Conservation (phyloP, 2,888 invertebrate genomes). For the Hirtodrosophila trivittata region DNA sequence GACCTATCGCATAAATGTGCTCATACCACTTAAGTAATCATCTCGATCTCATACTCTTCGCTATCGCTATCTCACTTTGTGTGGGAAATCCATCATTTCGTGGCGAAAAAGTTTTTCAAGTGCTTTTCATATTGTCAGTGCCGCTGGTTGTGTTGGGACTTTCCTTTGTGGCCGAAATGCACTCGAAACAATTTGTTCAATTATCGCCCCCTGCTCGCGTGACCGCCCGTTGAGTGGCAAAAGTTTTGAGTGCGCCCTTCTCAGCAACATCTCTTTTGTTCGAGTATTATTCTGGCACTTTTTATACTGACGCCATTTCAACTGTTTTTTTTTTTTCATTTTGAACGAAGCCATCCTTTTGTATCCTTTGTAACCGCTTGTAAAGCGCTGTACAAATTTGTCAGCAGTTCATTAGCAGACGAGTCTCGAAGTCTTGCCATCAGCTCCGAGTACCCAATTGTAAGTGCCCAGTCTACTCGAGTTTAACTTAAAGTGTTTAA, state of each 20-base stretch:
- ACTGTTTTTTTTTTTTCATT: slow-evolving; percentile 22
- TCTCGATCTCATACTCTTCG: neutral
- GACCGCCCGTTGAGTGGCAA: slow-evolving; percentile 53
- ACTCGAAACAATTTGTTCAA: slow-evolving; percentile 80
- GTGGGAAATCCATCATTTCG: slow-evolving; percentile 34
- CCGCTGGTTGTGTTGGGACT: slow-evolving; percentile 25
- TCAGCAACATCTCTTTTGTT: slow-evolving; percentile 16
- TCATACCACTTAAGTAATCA: neutral
- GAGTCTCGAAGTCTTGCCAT: slow-evolving; percentile 26
- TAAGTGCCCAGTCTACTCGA: neutral
- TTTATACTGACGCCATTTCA: slow-evolving; percentile 53
- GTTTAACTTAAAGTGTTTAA: slow-evolving; percentile 60
- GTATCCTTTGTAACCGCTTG: slow-evolving; percentile 73
- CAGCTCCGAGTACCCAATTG: slow-evolving; percentile 1
- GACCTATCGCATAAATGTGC: too few relatives aligned
- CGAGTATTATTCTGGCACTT: slow-evolving; percentile 57
- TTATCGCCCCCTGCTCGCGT: slow-evolving; percentile 53
- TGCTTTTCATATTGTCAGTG: slow-evolving; percentile 33
- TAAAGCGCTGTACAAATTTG: slow-evolving; percentile 73
- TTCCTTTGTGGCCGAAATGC: slow-evolving; percentile 58
- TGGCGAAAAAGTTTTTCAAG: slow-evolving; percentile 43
- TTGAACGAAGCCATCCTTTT: slow-evolving; percentile 42
- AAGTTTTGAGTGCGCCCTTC: slow-evolving; percentile 57
- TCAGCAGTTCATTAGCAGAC: slow-evolving; percentile 74
- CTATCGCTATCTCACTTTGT: slow-evolving; percentile 6